Evolutionary conservation across 1,140 invertebrate genomes (phyloP), one percentile per base, ranked within the genome.

Genomic region (Trichoplusia ni): DNA sequence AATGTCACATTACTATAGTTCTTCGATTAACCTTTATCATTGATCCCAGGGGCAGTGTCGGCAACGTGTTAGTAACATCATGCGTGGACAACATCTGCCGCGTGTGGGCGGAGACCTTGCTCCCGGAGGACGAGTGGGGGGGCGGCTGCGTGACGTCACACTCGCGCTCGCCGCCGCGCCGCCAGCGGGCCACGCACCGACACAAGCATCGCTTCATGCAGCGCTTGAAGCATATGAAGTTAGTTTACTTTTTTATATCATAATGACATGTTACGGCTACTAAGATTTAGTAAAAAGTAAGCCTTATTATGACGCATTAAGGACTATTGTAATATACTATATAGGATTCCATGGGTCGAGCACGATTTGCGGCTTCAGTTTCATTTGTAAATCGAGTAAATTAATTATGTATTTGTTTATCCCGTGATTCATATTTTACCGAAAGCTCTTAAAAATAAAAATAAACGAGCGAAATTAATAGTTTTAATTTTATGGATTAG

Each of bases 41-140:
- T 27, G 25, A 4, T 3, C 3, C n/a, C 85, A 98, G 97, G 81
- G 97, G 97, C 16, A 97, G 97, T 46, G 97, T 99, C 23, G 98
- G 97, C 49, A 99, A 99, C 91, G 98, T 99, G 95, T 89, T 99
- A 68, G 97, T 99, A 21, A 99, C 99, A 40, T 99, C 98, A 9
- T 99, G 98, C 91, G 93, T 96, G 75, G 99, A 99, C 89, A 99
- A 99, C 90, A 99, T 99, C 71, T 99, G 98, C 83, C 95, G 99
- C 47, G 94, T 99, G 70, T 99, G 99, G 99, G 97, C 98, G 14
- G 98, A 99, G 91, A 99, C 98, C 1, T 95, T 99, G 65, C 92
- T 99, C 53, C 98, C 98, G 0, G 98, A 99, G 84, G 98, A 99
- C 93, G 97, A 98, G 23, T 84, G 89, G 89, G 89, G 90, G 63